Base-by-base conservation (phyloP, 1,140 invertebrate species). In the Ips nitidus region DNA sequence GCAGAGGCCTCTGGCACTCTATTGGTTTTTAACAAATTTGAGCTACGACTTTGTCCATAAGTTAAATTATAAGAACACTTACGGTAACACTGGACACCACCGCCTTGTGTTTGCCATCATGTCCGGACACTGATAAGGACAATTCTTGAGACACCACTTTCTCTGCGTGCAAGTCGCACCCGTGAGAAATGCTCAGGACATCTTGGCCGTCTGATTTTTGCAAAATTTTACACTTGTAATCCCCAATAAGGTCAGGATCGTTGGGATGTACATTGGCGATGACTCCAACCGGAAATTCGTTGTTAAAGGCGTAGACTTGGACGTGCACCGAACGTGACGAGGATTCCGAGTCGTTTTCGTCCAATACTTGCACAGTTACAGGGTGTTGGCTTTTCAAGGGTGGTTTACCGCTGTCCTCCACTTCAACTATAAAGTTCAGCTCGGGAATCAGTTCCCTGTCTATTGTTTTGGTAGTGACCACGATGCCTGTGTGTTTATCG, bases 271-370 rank as follows among this genome's bases (percentile, higher is more conserved):
- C 91, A 81, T 95, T 88, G 22, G 94, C 95, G 70, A 98, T 90
- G 81, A 92, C 92, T 50, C 93, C 92, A 37, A 85, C 74, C 0
- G 90, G 90, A 73, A 84, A 87, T 58, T 84, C 84, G 57, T 88
- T 88, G 75, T 92, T 91, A 72, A 92, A 91, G 0, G 91, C 85
- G 77, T 92, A 87, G 4, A 97, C 89, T 39, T 94, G 81, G 37
- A 97, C 85, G 72, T 92, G 90, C 1, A 93, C 90, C 36, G 90
- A 91, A 73, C 95, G 86, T 4, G 94, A 84, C 8, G 87, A 88
- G 0, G 95, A 95, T 3, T 95, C 94, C 77, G 90, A 94, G 77
- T 98, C 95, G 81, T 98, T 98, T 79, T 94, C 89, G 81, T 98
- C 96, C 3, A 90, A 79, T 2, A 98, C 88, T 50, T 89, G 85